Evolutionary conservation across 2,797 vertebrate species (phyloP).

Genomic region (Oryzias dopingdopingensis): DNA sequence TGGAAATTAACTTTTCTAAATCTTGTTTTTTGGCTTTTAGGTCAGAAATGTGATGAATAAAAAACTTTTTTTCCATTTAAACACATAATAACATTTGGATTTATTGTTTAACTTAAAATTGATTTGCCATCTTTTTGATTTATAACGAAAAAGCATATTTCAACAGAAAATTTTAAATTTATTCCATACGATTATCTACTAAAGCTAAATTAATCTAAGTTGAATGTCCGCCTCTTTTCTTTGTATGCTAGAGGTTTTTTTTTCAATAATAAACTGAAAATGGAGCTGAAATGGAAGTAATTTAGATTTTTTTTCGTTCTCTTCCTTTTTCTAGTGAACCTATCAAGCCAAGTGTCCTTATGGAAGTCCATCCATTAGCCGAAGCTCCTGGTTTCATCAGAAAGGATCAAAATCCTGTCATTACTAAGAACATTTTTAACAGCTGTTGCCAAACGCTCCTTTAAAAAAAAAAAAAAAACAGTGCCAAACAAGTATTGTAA

Average conservation of each 20-base stretch:
- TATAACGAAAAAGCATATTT: too few relatives aligned
- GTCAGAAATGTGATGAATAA: too few relatives aligned
- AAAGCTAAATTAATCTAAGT: background rate
- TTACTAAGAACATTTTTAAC: conserved; percentile 22
- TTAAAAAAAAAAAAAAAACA: conserved; percentile 23
- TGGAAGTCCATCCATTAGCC: conserved; percentile 31
- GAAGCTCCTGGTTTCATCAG: conserved; percentile 24
- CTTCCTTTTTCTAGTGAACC: conserved; percentile 71
- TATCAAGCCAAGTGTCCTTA: conserved; percentile 56
- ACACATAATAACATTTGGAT: too few relatives aligned
- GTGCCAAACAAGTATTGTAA: conserved; percentile 40
- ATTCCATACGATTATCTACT: background rate
- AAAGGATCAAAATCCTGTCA: conserved; percentile 20
- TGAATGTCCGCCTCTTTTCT: background rate
- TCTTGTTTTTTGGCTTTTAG: too few relatives aligned
- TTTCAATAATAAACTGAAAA: background rate
- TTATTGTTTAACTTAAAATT: too few relatives aligned
- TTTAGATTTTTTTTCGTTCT: conserved; percentile 19
- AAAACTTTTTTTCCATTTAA: too few relatives aligned
- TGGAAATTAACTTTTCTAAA: too few relatives aligned
- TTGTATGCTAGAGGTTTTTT: background rate
- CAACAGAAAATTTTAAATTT: too few relatives aligned
- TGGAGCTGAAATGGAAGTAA: conserved; percentile 3
- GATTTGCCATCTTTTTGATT: too few relatives aligned
- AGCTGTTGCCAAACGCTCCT: conserved; percentile 48